phyloP scores from a whole-genome alignment of 1,140 invertebrate species.

The Glossosoma conforme region DNA sequence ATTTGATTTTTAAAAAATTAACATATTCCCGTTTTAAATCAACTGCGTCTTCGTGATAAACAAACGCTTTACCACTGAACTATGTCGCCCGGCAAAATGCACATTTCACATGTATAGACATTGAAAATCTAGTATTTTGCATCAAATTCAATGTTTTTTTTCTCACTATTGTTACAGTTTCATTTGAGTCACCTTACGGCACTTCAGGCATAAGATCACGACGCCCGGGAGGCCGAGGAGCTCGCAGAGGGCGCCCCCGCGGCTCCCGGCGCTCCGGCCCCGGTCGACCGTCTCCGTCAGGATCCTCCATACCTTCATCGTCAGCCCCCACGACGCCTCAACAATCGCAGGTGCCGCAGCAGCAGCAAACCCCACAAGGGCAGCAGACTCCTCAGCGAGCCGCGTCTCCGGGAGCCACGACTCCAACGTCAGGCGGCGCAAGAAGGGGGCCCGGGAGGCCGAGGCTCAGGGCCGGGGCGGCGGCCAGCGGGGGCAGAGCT shows the following conservation, averaged over 20 bases:
- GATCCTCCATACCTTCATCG: background rate
- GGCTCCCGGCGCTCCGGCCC: conserved; percentile 53
- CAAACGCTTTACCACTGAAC: no score
- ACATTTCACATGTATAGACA: no score
- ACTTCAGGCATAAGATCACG: conserved; percentile 19
- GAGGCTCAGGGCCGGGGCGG: conserved; percentile 59
- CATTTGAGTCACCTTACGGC: conserved; percentile 19
- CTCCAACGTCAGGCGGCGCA: conserved; percentile 38
- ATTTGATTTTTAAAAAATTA: no score
- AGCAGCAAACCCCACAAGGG: no score
- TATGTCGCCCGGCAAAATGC: no score
- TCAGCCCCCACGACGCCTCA: background rate
- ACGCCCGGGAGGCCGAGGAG: conserved; percentile 24
- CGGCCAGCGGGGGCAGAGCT: conserved; percentile 54
- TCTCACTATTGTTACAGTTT: conserved; percentile 20
- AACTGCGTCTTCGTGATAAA: no score
- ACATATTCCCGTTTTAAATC: no score
- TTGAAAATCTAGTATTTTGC: no score
- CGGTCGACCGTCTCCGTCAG: conserved; percentile 15
- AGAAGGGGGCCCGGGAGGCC: conserved; percentile 79
- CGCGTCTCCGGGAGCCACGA: background rate
- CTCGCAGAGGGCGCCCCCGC: conserved; percentile 25
- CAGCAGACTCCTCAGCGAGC: no score
- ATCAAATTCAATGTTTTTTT: background rate
- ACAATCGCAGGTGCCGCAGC: background rate